phyloP scores from a whole-genome alignment of 1,140 invertebrate genomes.

The Drosophila carrolli region DNA sequence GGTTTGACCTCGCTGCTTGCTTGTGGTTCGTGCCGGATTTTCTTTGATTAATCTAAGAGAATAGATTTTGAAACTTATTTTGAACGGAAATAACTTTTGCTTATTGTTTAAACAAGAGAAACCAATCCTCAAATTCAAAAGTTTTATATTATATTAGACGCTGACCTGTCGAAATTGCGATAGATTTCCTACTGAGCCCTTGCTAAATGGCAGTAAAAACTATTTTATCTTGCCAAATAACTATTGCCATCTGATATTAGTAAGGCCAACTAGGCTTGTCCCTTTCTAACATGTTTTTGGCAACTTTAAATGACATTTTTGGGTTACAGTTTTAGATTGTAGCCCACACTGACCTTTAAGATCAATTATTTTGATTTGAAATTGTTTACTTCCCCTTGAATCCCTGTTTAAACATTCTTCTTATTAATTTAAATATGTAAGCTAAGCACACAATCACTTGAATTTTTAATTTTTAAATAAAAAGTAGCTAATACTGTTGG shows the following conservation, averaged over 20 bases:
- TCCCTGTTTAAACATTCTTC: background rate
- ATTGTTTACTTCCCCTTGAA: background rate
- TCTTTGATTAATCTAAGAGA: conserved; percentile 4
- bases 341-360: conserved; percentile 7
- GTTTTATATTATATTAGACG: background rate
- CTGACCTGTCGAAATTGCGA: background rate
- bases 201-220: background rate
- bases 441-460: too few species aligned
- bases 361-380: background rate
- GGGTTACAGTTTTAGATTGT: background rate
- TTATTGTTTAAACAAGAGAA: background rate
- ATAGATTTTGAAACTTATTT: conserved; percentile 21
- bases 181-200: conserved; percentile 2
- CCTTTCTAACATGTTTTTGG: conserved; percentile 15
- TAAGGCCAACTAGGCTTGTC: conserved; percentile 7
- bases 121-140: background rate
- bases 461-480: too few species aligned
- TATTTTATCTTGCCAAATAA: background rate
- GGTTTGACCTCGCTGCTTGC: conserved; percentile 26
- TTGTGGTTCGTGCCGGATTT: conserved; percentile 37
- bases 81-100: conserved; percentile 1
- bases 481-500: too few species aligned
- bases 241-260: background rate
- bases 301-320: background rate
- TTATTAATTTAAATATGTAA: background rate